Percentiles rank a stretch among this genome's conserved stretches.
Evolutionary conservation across 2,113 vertebrate genomes (phyloP).

Genomic region (Gymnarchus niloticus): DNA sequence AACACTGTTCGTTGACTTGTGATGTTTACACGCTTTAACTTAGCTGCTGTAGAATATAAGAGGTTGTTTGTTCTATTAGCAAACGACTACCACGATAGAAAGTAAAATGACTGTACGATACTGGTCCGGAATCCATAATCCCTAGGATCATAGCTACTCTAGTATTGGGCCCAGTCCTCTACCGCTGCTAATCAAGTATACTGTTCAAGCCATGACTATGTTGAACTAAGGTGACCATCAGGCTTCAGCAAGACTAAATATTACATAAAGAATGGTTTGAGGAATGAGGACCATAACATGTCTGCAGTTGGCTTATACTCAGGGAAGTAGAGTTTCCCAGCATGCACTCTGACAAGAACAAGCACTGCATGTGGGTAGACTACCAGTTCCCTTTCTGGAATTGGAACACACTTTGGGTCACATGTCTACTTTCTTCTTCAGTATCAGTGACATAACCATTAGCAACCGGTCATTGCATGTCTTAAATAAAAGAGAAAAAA

Average conservation of each 20-base stretch:
- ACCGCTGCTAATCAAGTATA: too few species aligned
- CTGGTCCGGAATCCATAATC: background rate
- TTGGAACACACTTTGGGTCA: background rate
- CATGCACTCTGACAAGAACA: background rate
- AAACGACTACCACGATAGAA: background rate
- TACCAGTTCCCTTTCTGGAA: conserved; percentile 17
- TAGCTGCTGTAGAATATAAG: background rate
- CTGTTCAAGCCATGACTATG: background rate
- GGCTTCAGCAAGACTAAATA: background rate
- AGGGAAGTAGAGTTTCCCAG: background rate
- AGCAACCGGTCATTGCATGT: conserved; percentile 6
- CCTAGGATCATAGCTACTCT: background rate
- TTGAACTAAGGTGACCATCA: background rate
- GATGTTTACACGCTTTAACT: background rate
- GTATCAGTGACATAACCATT: background rate
- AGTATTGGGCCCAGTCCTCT: too few species aligned
- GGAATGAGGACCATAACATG: background rate
- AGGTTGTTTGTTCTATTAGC: background rate
- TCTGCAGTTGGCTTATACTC: background rate
- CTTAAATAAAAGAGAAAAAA: background rate
- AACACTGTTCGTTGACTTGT: background rate
- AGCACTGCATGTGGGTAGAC: background rate
- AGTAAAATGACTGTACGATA: background rate
- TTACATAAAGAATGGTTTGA: background rate
- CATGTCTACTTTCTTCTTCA: background rate